A percentile compares a stretch with the other conserved stretches of the same genome.
These are phyloP conservation scores for Drosophila tanythrix DNA, from an alignment of 2,888 invertebrate genomes.

Conservation along the genomic window DNA sequence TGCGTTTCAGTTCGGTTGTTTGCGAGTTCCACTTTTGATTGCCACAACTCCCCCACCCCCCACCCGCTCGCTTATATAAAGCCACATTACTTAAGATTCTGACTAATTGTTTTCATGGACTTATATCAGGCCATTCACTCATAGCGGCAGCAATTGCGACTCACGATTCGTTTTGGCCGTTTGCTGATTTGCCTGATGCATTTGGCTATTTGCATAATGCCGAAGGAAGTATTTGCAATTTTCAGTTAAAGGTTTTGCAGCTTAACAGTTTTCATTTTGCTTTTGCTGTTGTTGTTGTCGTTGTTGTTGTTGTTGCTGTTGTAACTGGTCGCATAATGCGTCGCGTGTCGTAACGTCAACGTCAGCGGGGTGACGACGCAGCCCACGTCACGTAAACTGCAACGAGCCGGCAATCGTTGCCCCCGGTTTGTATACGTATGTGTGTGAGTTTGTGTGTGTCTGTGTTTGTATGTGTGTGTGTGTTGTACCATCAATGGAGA, in stretches of 20 bases:
- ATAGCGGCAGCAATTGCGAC: slow-evolving; percentile 39
- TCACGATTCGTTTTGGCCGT: slow-evolving; percentile 13
- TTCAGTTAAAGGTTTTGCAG: slow-evolving; percentile 59
- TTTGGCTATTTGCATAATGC: slow-evolving; percentile 53
- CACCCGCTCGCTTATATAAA: slow-evolving; percentile 31
- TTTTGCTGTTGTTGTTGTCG: slow-evolving; percentile 28
- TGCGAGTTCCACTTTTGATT: slow-evolving; percentile 18
- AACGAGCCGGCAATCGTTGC: slow-evolving; percentile 43
- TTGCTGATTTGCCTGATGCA: slow-evolving; percentile 21
- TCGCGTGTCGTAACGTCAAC: slow-evolving; percentile 70
- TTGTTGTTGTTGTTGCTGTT: slow-evolving; percentile 21
- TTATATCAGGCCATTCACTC: slow-evolving; percentile 25
- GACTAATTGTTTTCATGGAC: slow-evolving; percentile 45
- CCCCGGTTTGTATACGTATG: not conserved
- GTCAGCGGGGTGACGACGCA: slow-evolving; percentile 27
- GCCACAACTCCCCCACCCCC: not conserved
- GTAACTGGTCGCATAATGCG: slow-evolving; percentile 65
- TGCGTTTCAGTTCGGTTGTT: slow-evolving; percentile 15
- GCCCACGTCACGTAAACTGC: slow-evolving; percentile 64
- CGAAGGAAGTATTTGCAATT: slow-evolving; percentile 59
- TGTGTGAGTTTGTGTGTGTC: no score
- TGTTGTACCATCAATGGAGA: slow-evolving; percentile 4
- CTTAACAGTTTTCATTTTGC: slow-evolving; percentile 53
- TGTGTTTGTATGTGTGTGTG: no score
- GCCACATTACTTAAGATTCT: slow-evolving; percentile 39